phyloP scores from a whole-genome alignment of 23 tunicate species.

The Phallusia fumigata region DNA sequence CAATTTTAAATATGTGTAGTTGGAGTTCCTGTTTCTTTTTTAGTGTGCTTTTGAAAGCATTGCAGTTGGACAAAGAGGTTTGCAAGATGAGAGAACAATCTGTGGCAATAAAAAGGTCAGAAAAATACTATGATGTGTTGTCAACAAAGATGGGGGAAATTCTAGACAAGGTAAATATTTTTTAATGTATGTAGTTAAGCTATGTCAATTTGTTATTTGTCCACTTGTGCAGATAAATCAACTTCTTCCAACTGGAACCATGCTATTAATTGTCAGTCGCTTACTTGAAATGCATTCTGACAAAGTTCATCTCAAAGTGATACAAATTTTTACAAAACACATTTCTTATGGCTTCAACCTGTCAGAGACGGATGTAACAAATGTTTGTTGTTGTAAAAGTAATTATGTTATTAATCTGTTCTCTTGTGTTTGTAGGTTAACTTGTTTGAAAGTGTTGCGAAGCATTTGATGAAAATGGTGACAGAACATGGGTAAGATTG shows the following conservation, averaged over 20 bases:
- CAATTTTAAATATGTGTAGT: too few relatives aligned
- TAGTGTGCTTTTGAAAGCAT: background rate
- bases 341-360: background rate
- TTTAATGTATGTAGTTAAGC: background rate
- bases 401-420: background rate
- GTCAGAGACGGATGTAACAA: background rate
- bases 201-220: background rate
- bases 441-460: background rate
- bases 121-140: background rate
- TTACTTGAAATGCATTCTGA: background rate
- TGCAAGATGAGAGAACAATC: background rate
- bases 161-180: background rate
- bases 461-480: background rate
- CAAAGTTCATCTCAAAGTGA: background rate
- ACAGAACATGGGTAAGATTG: background rate
- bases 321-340: constrained; percentile 5
- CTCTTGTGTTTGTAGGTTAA: background rate
- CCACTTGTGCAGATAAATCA: constrained; percentile 1
- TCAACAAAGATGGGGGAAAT: background rate
- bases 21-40: too few relatives aligned
- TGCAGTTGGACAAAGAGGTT: background rate
- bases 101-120: background rate
- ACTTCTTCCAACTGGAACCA: constrained; percentile 2
- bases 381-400: background rate
- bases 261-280: background rate